Evolutionary conservation across 2,797 vertebrate genomes (phyloP).

Genomic region (Staurois parvus): DNA sequence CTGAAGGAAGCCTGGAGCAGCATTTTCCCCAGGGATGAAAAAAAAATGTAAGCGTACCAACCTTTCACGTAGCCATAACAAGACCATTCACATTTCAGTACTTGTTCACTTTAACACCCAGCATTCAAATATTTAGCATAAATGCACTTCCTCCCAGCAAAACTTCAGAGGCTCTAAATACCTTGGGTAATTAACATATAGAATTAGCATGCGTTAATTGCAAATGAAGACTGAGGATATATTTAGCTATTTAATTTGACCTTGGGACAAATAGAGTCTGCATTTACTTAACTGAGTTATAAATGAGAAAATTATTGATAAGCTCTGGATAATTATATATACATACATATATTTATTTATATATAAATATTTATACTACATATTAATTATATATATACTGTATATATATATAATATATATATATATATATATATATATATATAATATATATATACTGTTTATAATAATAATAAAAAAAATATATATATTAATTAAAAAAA

Average conservation of each 20-base stretch:
- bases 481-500: no score
- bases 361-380: not conserved
- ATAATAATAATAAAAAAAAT: not conserved
- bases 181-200: slow-evolving; percentile 40
- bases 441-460: not conserved
- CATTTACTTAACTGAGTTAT: not conserved
- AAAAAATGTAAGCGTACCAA: no score
- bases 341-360: not conserved
- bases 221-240: slow-evolving; percentile 22
- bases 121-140: not conserved
- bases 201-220: slow-evolving; percentile 42
- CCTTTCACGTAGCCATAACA: not conserved
- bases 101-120: not conserved
- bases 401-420: not conserved
- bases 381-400: not conserved
- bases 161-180: not conserved
- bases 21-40: no score
- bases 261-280: slow-evolving; percentile 12
- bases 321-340: not conserved
- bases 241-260: slow-evolving; percentile 13
- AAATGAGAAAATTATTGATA: not conserved
- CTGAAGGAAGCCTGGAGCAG: no score
- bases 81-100: not conserved
- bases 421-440: no score
- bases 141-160: not conserved